Conservation (phyloP, 2,888 invertebrate species). For the Prosapia bicincta region DNA sequence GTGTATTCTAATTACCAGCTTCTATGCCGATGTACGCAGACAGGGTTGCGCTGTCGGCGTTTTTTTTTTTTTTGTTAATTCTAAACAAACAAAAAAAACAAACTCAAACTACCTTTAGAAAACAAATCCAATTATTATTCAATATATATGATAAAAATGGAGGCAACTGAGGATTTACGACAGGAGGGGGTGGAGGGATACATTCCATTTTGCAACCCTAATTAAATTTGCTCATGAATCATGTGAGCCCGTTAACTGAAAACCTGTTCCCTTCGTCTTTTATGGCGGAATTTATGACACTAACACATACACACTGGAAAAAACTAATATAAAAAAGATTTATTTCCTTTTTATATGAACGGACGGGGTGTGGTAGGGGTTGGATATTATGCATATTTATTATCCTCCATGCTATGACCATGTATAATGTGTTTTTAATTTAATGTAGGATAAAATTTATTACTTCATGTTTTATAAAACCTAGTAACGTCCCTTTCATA, state of each 20-base stretch:
- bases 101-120: slow-evolving; percentile 2
- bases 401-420: slow-evolving; percentile 9
- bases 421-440: slow-evolving; percentile 19
- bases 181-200: not conserved
- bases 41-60: not conserved
- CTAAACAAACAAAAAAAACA: not conserved
- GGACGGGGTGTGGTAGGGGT: not conserved
- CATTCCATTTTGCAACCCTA: slow-evolving; percentile 18
- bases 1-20: not conserved
- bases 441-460: slow-evolving; percentile 12
- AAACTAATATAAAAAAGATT: slow-evolving; percentile 19
- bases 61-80: not conserved
- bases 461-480: not conserved
- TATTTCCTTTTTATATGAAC: slow-evolving; percentile 11
- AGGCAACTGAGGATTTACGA: not conserved
- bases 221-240: slow-evolving; percentile 18
- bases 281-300: slow-evolving; percentile 15
- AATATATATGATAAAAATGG: not conserved
- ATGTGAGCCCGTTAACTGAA: slow-evolving; percentile 15
- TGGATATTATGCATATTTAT: slow-evolving; percentile 19
- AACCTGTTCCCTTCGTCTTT: slow-evolving; percentile 19
- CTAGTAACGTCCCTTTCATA: not conserved
- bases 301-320: slow-evolving; percentile 13
- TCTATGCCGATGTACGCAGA: not conserved
- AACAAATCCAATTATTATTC: not conserved